Percentiles rank a stretch among this genome's conserved stretches.
phyloP scores from a whole-genome alignment of 2,888 invertebrate species.

The Pheosia gnoma region DNA sequence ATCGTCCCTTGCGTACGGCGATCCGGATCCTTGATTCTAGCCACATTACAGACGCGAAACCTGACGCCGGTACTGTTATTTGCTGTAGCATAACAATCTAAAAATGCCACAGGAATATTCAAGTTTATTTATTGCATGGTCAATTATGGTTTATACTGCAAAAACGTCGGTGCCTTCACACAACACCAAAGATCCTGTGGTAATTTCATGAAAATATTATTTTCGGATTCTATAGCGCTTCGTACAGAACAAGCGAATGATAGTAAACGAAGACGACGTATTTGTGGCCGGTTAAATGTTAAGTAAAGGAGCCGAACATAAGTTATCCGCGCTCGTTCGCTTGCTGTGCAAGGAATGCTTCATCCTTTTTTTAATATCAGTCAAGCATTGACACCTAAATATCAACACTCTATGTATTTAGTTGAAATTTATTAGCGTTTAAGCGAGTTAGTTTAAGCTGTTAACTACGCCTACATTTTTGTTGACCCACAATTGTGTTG shows the following conservation, averaged over 20 bases:
- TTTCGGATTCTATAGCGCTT: not conserved
- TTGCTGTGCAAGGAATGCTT: not conserved
- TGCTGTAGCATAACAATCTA: conserved; percentile 8
- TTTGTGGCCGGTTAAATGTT: not conserved
- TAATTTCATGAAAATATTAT: not conserved
- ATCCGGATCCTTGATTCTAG: conserved; percentile 5
- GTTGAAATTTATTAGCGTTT: conserved; percentile 73
- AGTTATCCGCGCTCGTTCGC: not conserved
- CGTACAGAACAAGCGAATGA: not conserved
- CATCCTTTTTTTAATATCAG: not conserved
- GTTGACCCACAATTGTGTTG: conserved; percentile 47
- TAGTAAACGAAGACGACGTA: not conserved
- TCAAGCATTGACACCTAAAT: conserved; percentile 11
- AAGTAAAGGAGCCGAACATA: not conserved
- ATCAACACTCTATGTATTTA: conserved; percentile 53
- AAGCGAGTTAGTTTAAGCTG: conserved; percentile 63
- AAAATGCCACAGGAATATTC: not conserved
- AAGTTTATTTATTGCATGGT: not conserved
- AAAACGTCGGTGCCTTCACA: conserved; percentile 3
- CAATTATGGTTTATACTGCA: not conserved
- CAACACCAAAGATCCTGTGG: conserved; percentile 3
- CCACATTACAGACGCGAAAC: conserved; percentile 10
- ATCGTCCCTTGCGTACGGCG: not conserved
- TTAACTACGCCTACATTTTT: conserved; percentile 56
- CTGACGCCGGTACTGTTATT: conserved; percentile 20